Conservation (phyloP, 2,113 vertebrate species). For the Canis aureus region DNA sequence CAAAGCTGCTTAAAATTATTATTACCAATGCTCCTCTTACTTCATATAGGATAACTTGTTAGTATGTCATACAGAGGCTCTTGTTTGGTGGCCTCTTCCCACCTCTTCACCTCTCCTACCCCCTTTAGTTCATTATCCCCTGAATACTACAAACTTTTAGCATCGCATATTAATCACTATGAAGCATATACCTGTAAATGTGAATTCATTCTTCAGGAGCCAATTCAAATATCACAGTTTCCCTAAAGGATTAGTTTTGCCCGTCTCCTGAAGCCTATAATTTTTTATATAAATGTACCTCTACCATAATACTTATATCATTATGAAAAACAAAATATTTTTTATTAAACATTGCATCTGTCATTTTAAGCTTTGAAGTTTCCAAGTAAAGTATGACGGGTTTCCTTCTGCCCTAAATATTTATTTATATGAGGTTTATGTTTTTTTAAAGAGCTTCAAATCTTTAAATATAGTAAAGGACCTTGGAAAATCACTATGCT, state of each 20-base stretch:
- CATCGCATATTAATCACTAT: background rate
- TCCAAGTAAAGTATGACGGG: background rate
- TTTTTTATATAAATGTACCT: background rate
- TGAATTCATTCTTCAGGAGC: background rate
- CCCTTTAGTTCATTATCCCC: background rate
- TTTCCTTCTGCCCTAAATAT: background rate
- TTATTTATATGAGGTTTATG: constrained; percentile 11
- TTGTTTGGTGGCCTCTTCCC: background rate
- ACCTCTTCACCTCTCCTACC: background rate
- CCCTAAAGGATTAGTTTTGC: background rate
- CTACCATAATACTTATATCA: background rate
- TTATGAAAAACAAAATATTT: background rate
- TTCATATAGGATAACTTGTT: background rate
- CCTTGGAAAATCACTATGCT: background rate
- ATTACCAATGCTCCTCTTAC: background rate
- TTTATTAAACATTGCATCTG: background rate
- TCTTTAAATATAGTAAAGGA: constrained; percentile 3
- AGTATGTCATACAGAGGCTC: background rate
- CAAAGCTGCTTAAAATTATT: background rate
- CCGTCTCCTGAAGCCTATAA: background rate
- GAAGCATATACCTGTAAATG: background rate
- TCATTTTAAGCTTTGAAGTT: constrained; percentile 19
- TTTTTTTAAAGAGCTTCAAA: background rate
- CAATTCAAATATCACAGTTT: background rate
- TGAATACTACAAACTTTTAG: background rate